phyloP scores from a whole-genome alignment of 1,140 invertebrate genomes.

The Batillaria attramentaria region DNA sequence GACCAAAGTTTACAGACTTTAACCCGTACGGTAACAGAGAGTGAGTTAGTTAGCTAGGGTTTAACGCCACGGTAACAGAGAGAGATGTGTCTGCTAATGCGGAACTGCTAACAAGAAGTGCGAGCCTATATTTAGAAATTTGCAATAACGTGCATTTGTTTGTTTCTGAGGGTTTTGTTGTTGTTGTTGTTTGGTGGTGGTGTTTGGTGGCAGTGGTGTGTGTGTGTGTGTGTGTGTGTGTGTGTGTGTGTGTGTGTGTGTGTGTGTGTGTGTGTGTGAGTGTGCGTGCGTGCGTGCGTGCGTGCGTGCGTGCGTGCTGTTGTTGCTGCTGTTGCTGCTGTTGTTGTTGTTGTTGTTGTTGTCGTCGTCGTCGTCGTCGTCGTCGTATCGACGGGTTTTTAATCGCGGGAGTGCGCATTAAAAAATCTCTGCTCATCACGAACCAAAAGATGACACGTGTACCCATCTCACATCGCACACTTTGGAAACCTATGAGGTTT shows the following conservation, averaged over 20 bases:
- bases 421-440: background rate
- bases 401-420: background rate
- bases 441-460: background rate
- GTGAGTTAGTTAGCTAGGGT: too few species aligned
- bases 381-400: background rate
- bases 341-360: background rate
- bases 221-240: slow-evolving; percentile 13
- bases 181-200: too few species aligned
- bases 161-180: too few species aligned
- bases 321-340: background rate
- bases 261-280: background rate
- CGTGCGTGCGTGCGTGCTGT: background rate
- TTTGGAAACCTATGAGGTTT: background rate
- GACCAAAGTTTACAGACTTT: too few species aligned
- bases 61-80: too few species aligned
- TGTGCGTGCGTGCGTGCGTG: background rate
- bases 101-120: too few species aligned
- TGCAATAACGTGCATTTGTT: too few species aligned
- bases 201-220: background rate
- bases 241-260: background rate
- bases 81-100: too few species aligned
- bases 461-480: background rate
- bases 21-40: too few species aligned
- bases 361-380: background rate
- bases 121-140: too few species aligned